Evolutionary conservation across 2,113 vertebrate species (phyloP).

Genomic region (Leucosticte australis): DNA sequence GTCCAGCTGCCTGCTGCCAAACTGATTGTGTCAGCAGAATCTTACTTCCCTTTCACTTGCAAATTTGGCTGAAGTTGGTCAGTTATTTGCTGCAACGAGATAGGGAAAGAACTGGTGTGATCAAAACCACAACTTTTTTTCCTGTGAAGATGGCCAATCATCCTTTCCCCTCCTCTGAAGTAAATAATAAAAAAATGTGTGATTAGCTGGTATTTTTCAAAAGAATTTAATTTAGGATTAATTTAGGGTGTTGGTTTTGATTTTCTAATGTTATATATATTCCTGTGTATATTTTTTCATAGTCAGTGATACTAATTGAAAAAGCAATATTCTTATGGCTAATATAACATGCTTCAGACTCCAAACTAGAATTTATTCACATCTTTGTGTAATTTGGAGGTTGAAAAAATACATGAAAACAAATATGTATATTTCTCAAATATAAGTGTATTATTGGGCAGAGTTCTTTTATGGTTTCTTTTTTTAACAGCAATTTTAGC

Average conservation of each 20-base stretch:
- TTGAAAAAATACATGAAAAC: not conserved
- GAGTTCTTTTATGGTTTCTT: not conserved
- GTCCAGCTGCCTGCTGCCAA: constrained; percentile 24
- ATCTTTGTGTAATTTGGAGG: not conserved
- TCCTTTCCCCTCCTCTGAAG: not conserved
- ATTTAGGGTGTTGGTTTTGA: not conserved
- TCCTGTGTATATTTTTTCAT: not conserved
- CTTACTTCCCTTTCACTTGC: not conserved
- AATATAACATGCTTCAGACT: not conserved
- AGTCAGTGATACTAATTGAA: not conserved
- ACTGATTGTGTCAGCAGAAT: not conserved
- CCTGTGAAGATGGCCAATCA: not conserved
- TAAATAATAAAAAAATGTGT: not conserved
- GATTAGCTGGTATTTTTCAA: not conserved
- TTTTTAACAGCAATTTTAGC: not conserved
- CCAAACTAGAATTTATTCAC: not conserved
- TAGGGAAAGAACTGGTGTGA: not conserved
- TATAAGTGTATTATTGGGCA: not conserved
- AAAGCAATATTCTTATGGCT: not conserved
- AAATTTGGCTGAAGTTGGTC: not conserved
- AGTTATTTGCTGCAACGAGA: not conserved
- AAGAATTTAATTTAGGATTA: not conserved
- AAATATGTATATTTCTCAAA: not conserved
- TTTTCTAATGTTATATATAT: not conserved
- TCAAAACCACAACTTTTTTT: not conserved